Base-by-base conservation (phyloP, 2,888 invertebrate species). In the Plagodis pulveraria region DNA sequence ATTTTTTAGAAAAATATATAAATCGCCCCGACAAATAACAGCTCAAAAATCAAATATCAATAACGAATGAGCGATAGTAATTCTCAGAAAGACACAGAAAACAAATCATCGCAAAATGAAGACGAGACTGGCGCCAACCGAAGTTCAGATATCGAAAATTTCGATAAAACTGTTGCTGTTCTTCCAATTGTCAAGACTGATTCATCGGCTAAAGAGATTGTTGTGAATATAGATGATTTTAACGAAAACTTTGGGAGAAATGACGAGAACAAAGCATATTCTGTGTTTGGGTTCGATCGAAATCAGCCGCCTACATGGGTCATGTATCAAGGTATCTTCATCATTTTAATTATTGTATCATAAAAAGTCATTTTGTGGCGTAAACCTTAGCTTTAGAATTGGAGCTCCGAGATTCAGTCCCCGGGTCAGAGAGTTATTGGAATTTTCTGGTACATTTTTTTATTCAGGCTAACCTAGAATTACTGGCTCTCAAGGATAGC, bases 141-240 rank as follows among this genome's bases (percentile, higher is more conserved):
- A 50, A 12, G 33, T 54, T 0, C 58, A 58, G 11, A 42, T 35
- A 5, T 38, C 50, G 5, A 58, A 58, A 5, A 46, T 54, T 8
- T 42, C 54, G 5, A 11, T 58, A 32, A 58, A 58, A 22, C 50
- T 58, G 5, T 47, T 54, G 38, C 33, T 58, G 12, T 58, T 58
- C 41, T 58, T 40, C 10, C 58, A 58, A 33, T 11, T 58, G 38
- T 34, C 58, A 33, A 60, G 50, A 6, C 41, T 49, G 36, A 40
- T 45, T 12, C 49, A 40, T 49, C 33, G 22, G 33, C 34, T 52
- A 45, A 46, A 43, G 64, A 65, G 34, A 6, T 59, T 50, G 50
- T 55, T 50, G 32, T 62, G 49, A 45, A 62, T 8, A 34, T 65
- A 9, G 44, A 62, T n/a, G 22, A 53, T 7, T 40, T 40, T 10